A percentile compares a stretch with the other conserved stretches of the same genome.
These are phyloP conservation scores for Rhinichthys klamathensis DNA, from an alignment of 2,113 vertebrate species.

Conservation along the genomic window DNA sequence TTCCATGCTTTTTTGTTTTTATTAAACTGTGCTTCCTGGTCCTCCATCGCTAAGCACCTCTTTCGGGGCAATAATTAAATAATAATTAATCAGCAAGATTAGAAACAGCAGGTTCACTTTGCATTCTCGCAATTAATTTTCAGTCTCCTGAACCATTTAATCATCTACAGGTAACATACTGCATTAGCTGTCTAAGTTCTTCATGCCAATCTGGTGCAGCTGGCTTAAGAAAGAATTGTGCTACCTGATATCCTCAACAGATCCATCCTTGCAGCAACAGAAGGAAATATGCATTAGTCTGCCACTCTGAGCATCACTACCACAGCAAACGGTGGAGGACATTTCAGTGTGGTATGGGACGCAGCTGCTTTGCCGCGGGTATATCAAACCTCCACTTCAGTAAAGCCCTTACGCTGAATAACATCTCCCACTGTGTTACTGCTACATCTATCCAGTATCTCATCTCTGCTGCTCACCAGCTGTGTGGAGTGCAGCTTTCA, in stretches of 20 bases:
- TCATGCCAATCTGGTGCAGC: neutral
- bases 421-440: slow-evolving; percentile 38
- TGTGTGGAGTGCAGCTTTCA: neutral
- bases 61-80: slow-evolving; percentile 58
- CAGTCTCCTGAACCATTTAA: slow-evolving; percentile 45
- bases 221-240: slow-evolving; percentile 35
- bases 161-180: slow-evolving; percentile 51
- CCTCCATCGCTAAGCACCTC: slow-evolving; percentile 47
- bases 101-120: slow-evolving; percentile 57
- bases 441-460: slow-evolving; percentile 40
- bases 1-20: slow-evolving; percentile 19
- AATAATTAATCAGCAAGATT: slow-evolving; percentile 60
- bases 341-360: neutral
- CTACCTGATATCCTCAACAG: slow-evolving; percentile 22
- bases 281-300: neutral
- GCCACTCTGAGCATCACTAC: neutral
- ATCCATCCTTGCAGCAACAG: slow-evolving; percentile 26
- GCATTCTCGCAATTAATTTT: slow-evolving; percentile 58
- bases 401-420: slow-evolving; percentile 14
- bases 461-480: slow-evolving; percentile 30
- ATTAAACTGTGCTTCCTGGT: slow-evolving; percentile 28
- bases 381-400: slow-evolving; percentile 16
- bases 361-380: slow-evolving; percentile 41
- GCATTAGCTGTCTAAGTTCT: slow-evolving; percentile 44
- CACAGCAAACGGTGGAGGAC: slow-evolving; percentile 2